Evolutionary conservation across 2,888 invertebrate genomes (phyloP), one percentile per base, ranked within the genome.

Genomic region (Alcis repandata): DNA sequence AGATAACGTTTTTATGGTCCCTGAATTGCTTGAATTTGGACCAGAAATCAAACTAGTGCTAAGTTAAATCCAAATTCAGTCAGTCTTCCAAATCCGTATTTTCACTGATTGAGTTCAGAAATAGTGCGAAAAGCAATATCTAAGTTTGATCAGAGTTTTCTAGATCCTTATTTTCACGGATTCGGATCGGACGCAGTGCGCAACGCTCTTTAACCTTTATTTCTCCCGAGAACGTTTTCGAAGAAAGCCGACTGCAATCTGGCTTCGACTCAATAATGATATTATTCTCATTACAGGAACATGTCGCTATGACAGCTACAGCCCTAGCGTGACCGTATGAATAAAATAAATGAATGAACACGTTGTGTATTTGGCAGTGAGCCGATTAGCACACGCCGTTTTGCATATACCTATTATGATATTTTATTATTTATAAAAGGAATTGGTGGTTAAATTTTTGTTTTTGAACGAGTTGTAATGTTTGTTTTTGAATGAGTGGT

Each of bases 301-400:
- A 51, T 22, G 36, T 9, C 27, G 32, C 20, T 17, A 45, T 53
- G 59, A 59, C 59, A 56, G 45, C 48, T 51, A 15, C 27, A 56
- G 57, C 56, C 59, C 48, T 10, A 56, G 27, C 43, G 52, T 32
- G 32, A 38, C 59, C 36, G 38, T 36, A 48, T 51, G 49, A 56
- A 60, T 65, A 59, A 41, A 22, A 56, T 56, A 20, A 63, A 79
- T 82, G 77, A 81, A 80, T 79, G 79, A 66, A 59, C 63, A 53
- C 57, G 32, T 63, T 67, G 67, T 71, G 74, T 73, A 67, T 67
- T 80, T 85, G 85, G 84, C 82, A 81, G 63, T 51, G 46, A 59
- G 82, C 84, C 83, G 70, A 77, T 75, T 74, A 71, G 72, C 63
- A 58, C 67, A 27, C 43, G 8, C 45, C 54, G 49, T 56, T 45